Evolutionary conservation across 2,113 vertebrate genomes (phyloP), one percentile per base, ranked within the genome.

Genomic region (Epinephelus moara): DNA sequence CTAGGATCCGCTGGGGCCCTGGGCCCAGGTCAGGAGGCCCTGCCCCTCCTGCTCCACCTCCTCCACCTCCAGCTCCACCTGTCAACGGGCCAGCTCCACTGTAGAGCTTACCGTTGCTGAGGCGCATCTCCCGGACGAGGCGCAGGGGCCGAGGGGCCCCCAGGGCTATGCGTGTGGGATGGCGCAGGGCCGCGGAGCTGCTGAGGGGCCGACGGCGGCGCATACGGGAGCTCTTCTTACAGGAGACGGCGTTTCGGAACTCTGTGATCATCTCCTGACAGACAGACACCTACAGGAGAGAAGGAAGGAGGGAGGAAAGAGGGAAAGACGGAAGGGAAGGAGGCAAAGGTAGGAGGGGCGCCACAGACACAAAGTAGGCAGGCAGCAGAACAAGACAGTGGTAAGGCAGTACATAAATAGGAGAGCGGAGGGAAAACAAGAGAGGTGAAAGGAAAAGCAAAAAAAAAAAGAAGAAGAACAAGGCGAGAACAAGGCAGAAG

Each of bases 211-310:
- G 96, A 9, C 97, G 96, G 11, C 96, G 95, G 55, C 97, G 96
- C 72, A 96, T 95, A 14, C 97, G 96, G 13, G 97, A 97, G 53
- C 95, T 97, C 94, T 98, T 98, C 92, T 97, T 97, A 93, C 97
- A 98, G 47, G 97, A 98, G 81, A 97, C 96, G 8, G 96, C 97
- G 79, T 97, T 97, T 87, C 96, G 94, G 67, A 98, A 96, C 90
- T 98, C 97, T 37, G 96, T 97, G 91, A 98, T 92, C 97, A 98
- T 98, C 95, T 98, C 97, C 94, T 97, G 97, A 95, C 97, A 98
- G 78, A 98, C 96, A 40, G 97, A 98, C 87, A 97, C 96, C 97
- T 98, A 81, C 5, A 89, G 42, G 50, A 50, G 19, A 23, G 61
- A 80, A 59, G 37, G 80, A 67, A 76, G 81, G 71, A 84, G 74